Percentiles rank a stretch among this genome's conserved stretches.
Evolutionary conservation across 2,113 vertebrate species (phyloP).

Genomic region (Spheniscus mendiculus): DNA sequence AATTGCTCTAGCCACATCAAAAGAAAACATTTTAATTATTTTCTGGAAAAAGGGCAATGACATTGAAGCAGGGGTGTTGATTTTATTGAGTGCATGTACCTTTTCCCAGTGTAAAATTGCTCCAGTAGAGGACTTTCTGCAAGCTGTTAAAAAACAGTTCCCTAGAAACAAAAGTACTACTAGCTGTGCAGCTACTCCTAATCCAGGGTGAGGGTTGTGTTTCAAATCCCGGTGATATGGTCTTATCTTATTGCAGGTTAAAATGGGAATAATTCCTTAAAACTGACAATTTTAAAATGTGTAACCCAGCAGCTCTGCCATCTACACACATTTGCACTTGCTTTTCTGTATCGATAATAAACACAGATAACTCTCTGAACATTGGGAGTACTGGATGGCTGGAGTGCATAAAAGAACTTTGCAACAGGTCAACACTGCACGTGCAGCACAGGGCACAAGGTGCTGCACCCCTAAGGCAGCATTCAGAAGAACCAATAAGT

Average conservation of each 20-base stretch:
- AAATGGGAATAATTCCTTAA: background rate
- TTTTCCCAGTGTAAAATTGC: background rate
- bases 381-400: background rate
- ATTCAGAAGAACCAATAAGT: background rate
- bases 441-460: background rate
- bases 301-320: background rate
- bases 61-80: background rate
- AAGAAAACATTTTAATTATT: background rate
- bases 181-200: background rate
- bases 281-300: background rate
- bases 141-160: background rate
- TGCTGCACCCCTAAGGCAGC: background rate
- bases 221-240: background rate
- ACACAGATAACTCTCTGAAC: background rate
- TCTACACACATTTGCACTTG: background rate
- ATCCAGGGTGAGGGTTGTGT: background rate
- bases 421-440: background rate
- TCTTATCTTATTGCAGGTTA: background rate
- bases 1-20: background rate
- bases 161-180: background rate
- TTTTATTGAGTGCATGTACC: background rate
- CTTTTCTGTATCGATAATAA: background rate
- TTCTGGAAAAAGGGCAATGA: background rate
- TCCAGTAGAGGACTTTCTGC: background rate
- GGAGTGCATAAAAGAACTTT: background rate